Evolutionary conservation across 2,888 invertebrate genomes (phyloP).

Genomic region (Germaria angustata): DNA sequence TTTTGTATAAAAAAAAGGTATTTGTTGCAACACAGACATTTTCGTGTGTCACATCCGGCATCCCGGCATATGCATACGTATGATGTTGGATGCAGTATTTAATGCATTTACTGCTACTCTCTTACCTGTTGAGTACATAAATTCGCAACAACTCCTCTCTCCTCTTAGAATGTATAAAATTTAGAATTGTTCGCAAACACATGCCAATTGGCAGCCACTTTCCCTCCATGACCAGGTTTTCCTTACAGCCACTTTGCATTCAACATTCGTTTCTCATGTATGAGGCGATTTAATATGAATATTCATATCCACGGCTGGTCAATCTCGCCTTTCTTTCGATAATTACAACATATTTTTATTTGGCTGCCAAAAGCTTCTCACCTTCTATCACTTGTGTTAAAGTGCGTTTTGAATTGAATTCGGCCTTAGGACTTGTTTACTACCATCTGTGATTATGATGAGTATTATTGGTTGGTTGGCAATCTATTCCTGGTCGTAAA

Average conservation of each 20-base stretch:
- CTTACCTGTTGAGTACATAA: conserved; percentile 9
- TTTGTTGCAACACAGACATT: no score
- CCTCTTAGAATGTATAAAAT: neutral
- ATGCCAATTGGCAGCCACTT: conserved; percentile 46
- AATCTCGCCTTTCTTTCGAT: conserved; percentile 48
- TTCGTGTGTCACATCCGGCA: no score
- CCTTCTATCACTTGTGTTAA: conserved; percentile 45
- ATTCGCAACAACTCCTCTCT: neutral
- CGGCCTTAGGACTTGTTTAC: conserved; percentile 51
- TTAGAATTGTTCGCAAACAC: conserved; percentile 27
- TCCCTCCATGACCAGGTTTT: neutral
- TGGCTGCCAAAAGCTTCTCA: conserved; percentile 63
- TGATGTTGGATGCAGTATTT: conserved; percentile 4
- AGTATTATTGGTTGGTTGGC: conserved; percentile 22
- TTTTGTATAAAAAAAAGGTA: no score
- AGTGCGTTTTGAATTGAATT: conserved; percentile 54
- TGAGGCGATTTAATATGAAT: neutral
- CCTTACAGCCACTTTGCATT: neutral
- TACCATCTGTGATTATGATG: conserved; percentile 49
- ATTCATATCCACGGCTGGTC: neutral
- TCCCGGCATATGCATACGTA: no score
- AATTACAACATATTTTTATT: conserved; percentile 61
- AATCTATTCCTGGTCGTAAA: conserved; percentile 38
- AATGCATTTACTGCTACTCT: conserved; percentile 49
- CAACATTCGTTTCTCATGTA: neutral